A percentile compares a stretch with the other conserved stretches of the same genome.
Evolutionary conservation across 2,888 invertebrate species (phyloP).

Genomic region (Scelioninae gen. 2): DNA sequence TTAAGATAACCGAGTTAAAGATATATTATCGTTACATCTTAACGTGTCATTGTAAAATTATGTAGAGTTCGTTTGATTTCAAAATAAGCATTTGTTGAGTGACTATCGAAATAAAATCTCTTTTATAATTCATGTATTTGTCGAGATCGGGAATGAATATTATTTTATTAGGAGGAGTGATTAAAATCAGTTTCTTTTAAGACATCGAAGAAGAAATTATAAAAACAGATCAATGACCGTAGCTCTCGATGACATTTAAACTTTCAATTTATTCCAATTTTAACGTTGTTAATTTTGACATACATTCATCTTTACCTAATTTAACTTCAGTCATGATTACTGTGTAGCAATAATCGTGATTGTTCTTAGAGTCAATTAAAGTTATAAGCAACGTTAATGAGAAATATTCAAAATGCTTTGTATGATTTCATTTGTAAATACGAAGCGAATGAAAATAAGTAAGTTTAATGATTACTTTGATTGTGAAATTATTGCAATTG

Average conservation of each 20-base stretch:
- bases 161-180: slow-evolving; percentile 6
- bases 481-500: too few relatives aligned
- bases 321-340: slow-evolving; percentile 27
- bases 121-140: too few relatives aligned
- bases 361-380: neutral
- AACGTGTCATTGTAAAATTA: neutral
- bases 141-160: neutral
- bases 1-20: slow-evolving; percentile 2
- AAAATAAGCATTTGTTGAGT: too few relatives aligned
- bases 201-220: slow-evolving; percentile 29
- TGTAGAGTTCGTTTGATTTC: neutral
- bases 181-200: slow-evolving; percentile 11
- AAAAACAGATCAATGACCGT: slow-evolving; percentile 51
- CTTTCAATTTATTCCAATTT: slow-evolving; percentile 50
- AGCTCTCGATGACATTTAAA: slow-evolving; percentile 33
- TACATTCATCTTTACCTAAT: slow-evolving; percentile 43
- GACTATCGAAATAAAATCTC: too few relatives aligned
- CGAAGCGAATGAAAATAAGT: too few relatives aligned
- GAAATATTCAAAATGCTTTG: too few relatives aligned
- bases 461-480: too few relatives aligned
- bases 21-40: slow-evolving; percentile 13
- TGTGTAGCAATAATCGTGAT: slow-evolving; percentile 10
- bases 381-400: too few relatives aligned
- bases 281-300: slow-evolving; percentile 48
- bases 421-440: too few relatives aligned